Base-by-base conservation (phyloP, 2,888 invertebrate genomes). In the Uloborus plumipes region DNA sequence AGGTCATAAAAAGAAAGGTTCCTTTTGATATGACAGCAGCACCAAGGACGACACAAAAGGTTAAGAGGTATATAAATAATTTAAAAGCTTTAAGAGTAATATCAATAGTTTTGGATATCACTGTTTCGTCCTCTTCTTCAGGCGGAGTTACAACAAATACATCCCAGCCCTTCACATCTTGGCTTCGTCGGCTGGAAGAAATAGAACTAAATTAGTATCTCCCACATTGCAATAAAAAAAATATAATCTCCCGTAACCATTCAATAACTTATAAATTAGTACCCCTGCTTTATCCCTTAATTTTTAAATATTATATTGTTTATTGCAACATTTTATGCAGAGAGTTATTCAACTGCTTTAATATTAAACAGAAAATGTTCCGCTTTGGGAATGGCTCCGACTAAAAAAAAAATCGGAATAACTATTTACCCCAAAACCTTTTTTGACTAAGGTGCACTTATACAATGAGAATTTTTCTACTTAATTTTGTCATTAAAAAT, bases 1-100 rank as follows among this genome's bases (percentile, higher is more conserved):
- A 96, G 76, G 96, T 95, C 95, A 97, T 97, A 89, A 97, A 95
- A 86, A 96, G 92, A 85, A 96, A 91, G 81, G 79, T 76, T 20
- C 81, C 81, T 69, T 84, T 86, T 26, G 85, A 84, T 22, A 86
- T 65, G 20, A 85, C 66, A 2, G 78, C 84, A 16, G 75, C 66
- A 62, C 74, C 61, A 1, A 85, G 65, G 18, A 85, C 85, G 4
- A 79, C 59, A n/a, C 67, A 47, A 69, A 85, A 85, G 16, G 85
- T 85, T 11, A 85, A 26, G 2, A 78, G 39, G 53, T 85, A 85
- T 16, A 83, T 72, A 18, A 86, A 53, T 18, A 86, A 47, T 76
- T 86, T 86, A 39, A 85, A 72, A 14, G 82, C 72, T 67, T 82
- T 80, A 39, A 86, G 58, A 9, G 84, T 80, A 49, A 80, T 66